These are phyloP conservation scores for Adela reaumurella DNA, from an alignment of 2,888 invertebrate genomes.

Conservation along the genomic window DNA sequence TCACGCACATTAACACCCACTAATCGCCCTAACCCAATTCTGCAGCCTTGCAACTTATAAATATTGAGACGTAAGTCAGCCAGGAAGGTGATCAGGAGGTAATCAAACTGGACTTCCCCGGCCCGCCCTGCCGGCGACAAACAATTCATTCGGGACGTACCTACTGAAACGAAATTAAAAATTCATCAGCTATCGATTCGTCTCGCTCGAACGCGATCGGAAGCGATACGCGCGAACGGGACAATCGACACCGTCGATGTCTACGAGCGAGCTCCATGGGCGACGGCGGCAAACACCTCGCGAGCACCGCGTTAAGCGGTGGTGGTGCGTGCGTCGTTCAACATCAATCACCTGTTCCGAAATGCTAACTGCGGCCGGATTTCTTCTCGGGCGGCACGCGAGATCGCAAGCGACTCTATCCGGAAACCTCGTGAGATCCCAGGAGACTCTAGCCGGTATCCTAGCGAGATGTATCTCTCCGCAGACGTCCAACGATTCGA, in stretches of 20 bases:
- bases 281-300: neutral
- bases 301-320: neutral
- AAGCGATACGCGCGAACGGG: neutral
- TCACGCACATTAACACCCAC: neutral
- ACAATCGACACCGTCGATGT: neutral
- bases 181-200: neutral
- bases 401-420: neutral
- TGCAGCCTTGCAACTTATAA: neutral
- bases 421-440: neutral
- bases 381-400: neutral
- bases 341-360: neutral
- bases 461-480: too few relatives aligned
- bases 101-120: neutral
- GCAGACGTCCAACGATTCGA: too few relatives aligned
- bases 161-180: neutral
- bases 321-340: neutral
- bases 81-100: neutral
- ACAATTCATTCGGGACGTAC: neutral
- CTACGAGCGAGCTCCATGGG: neutral
- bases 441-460: neutral
- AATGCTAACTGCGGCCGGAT: neutral
- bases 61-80: neutral
- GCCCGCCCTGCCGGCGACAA: neutral
- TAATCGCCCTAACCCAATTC: neutral
- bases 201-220: neutral